Evolutionary conservation across 2,113 vertebrate species (phyloP), one percentile per base, ranked within the genome.

Genomic region (Procapra przewalskii): DNA sequence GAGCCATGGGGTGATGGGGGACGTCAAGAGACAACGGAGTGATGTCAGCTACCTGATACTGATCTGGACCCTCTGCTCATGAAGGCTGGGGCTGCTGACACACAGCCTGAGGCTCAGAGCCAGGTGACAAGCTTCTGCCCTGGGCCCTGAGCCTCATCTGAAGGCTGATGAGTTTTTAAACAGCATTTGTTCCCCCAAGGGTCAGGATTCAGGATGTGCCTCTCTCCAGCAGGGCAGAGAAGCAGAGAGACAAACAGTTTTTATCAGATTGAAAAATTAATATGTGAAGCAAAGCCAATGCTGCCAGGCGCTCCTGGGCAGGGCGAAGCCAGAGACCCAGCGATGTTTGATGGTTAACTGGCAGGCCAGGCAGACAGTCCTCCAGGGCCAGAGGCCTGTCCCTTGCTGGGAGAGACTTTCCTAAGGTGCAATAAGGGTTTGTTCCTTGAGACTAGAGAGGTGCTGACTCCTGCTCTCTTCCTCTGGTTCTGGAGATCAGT

Each of bases 201-300:
- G 83, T 83, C 86, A 87, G 93, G 55, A 59, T 85, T 60, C 82
- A 62, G 77, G 52, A 40, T 15, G 29, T 33, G 60, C 67, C n/a
- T 64, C 43, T 86, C 33, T 91, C 48, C 21, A 89, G 86, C 57
- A 87, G 36, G 83, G 40, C 86, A 90, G 62, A 71, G 64, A 80
- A 87, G 77, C 1, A 6, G 52, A n/a, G 48, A 94, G 50, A 82
- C 60, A 90, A 67, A 64, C 60, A 71, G 87, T 92, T 96, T 95
- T 96, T 64, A 97, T 64, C 89, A 87, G 93, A 93, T 91, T 57
- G 67, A 86, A 97, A 91, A 93, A 97, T 90, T 93, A 91, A 80
- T 52, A 62, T n/a, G 36, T 75, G 87, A 87, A 62, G 50, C 55
- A 40, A 96, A 83, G 55, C 48, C 60, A 79, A 2, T 29, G 43